A percentile compares a stretch with the other conserved stretches of the same genome.
phyloP scores from a whole-genome alignment of 2,888 invertebrate species.

The Conops quadrifasciatus region DNA sequence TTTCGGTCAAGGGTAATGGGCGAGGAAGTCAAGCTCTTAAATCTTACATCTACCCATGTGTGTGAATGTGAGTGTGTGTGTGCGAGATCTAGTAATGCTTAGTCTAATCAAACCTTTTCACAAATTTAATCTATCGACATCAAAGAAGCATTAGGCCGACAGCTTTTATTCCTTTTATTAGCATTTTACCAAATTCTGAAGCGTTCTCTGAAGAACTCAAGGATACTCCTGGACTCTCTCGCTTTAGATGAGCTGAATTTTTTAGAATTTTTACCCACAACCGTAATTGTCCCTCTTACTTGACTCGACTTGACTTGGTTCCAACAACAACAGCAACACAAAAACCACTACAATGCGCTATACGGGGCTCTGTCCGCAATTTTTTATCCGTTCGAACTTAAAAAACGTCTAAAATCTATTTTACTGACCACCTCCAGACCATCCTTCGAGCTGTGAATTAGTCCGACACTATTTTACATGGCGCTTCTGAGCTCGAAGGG shows the following conservation, averaged over 20 bases:
- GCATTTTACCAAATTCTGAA: constrained; percentile 3
- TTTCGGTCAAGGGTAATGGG: not conserved
- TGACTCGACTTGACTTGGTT: not conserved
- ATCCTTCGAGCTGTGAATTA: constrained; percentile 44
- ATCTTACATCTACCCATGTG: not conserved
- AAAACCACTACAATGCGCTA: not conserved
- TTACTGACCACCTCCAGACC: constrained; percentile 6
- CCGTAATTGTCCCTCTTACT: no score
- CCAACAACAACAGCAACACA: not conserved
- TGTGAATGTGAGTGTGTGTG: no score
- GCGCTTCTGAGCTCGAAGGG: constrained; percentile 45
- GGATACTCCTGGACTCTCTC: no score
- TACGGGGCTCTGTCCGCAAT: not conserved
- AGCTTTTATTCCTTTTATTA: not conserved
- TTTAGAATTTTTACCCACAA: not conserved
- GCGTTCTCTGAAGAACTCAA: not conserved
- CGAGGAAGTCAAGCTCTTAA: not conserved
- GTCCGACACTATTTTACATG: constrained; percentile 42
- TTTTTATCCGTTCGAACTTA: no score
- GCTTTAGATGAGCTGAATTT: not conserved
- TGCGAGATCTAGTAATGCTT: not conserved
- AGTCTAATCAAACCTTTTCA: not conserved
- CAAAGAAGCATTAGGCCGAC: constrained; percentile 6
- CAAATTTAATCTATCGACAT: constrained; percentile 8
- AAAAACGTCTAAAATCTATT: no score